Evolutionary conservation across 2,113 vertebrate species (phyloP).

Genomic region (Corydoras maculifer): DNA sequence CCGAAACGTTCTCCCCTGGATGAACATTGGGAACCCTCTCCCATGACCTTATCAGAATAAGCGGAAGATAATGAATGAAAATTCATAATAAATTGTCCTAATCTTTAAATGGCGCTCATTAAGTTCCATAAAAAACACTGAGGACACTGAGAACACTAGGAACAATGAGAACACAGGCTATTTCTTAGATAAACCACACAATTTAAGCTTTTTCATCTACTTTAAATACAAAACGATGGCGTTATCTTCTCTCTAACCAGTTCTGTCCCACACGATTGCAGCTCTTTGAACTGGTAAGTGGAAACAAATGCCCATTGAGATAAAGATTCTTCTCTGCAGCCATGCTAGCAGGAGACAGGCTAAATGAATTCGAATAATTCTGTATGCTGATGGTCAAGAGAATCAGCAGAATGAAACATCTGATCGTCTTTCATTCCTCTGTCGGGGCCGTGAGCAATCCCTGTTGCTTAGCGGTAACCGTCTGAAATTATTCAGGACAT

Average conservation of each 20-base stretch:
- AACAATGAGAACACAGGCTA: slow-evolving; percentile 1
- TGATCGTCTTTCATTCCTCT: slow-evolving; percentile 15
- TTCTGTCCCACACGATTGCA: slow-evolving; percentile 44
- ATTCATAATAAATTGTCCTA: too few relatives aligned
- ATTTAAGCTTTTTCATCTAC: slow-evolving; percentile 43
- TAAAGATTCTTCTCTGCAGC: slow-evolving; percentile 43
- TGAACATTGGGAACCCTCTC: too few relatives aligned
- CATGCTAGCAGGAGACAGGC: slow-evolving; percentile 32
- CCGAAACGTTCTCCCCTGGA: too few relatives aligned
- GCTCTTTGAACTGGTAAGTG: slow-evolving; percentile 51
- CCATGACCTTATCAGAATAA: too few relatives aligned
- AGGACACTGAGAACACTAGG: neutral
- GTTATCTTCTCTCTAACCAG: slow-evolving; percentile 48
- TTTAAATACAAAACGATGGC: slow-evolving; percentile 43
- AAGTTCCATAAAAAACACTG: neutral
- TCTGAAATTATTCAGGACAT: slow-evolving; percentile 27
- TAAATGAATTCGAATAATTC: slow-evolving; percentile 22
- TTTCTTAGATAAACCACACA: slow-evolving; percentile 36
- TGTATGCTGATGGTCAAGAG: slow-evolving; percentile 4
- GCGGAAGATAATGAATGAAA: too few relatives aligned
- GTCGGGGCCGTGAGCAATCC: slow-evolving; percentile 17
- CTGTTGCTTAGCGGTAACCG: slow-evolving; percentile 17
- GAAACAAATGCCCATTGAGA: slow-evolving; percentile 53
- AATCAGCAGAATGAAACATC: slow-evolving; percentile 29
- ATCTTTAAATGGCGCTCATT: too few relatives aligned